A percentile compares a stretch with the other conserved stretches of the same genome.
These are phyloP conservation scores for Mirounga angustirostris DNA, from an alignment of 2,113 vertebrate species.

Conservation along the genomic window DNA sequence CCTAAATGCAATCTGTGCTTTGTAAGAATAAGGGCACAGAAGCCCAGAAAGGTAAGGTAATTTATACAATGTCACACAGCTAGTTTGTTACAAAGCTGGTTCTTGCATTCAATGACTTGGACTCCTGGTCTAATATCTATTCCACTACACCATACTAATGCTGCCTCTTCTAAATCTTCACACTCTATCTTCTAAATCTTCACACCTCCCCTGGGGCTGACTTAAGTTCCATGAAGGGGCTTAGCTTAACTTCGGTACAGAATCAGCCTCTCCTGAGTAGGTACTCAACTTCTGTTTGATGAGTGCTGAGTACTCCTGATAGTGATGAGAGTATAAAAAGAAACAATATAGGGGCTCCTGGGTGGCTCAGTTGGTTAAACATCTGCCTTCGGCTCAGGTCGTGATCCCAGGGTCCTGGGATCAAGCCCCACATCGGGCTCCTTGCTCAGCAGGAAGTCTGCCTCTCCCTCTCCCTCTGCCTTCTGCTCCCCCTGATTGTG, in stretches of 20 bases:
- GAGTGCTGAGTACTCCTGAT: background rate
- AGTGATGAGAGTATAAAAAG: background rate
- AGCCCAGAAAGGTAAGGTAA: background rate
- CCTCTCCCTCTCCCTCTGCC: background rate
- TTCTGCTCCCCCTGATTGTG: background rate
- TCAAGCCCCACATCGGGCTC: background rate
- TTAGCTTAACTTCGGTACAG: background rate
- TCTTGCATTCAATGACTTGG: background rate
- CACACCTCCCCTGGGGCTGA: background rate
- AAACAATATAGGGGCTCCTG: background rate
- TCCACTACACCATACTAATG: rapidly evolving
- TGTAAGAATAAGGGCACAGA: background rate
- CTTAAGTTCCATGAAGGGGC: background rate
- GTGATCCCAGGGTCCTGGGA: background rate
- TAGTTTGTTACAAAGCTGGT: background rate
- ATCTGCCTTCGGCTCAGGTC: background rate
- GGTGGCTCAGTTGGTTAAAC: background rate
- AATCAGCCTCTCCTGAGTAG: background rate
- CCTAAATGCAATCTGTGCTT: conserved; percentile 20
- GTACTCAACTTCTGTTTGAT: background rate
- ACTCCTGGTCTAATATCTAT: background rate
- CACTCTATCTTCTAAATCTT: background rate
- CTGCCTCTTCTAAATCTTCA: background rate
- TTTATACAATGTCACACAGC: background rate
- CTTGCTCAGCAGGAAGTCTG: background rate